These are phyloP conservation scores for Cyrtorhinus lividipennis DNA, from an alignment of 1,140 invertebrate species.

Conservation along the genomic window DNA sequence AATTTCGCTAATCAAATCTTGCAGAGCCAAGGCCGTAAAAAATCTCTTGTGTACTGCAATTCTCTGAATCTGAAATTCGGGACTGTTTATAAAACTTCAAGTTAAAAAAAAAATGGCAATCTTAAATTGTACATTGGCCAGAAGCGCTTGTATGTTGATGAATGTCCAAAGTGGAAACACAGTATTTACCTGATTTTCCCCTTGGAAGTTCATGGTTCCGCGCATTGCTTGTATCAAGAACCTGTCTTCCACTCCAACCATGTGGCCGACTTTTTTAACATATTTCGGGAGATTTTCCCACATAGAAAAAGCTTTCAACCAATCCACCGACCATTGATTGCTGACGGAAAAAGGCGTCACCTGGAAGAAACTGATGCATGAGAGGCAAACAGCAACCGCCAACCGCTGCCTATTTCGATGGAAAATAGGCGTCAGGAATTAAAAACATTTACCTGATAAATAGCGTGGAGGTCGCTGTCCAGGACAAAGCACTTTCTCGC, in stretches of 20 bases:
- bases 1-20: conserved; percentile 86
- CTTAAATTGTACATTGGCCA: conserved; percentile 14
- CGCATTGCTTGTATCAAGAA: conserved; percentile 68
- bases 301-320: conserved; percentile 69
- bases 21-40: conserved; percentile 78
- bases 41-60: conserved; percentile 47
- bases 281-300: conserved; percentile 69
- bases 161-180: too few species aligned
- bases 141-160: background rate
- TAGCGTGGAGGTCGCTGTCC: conserved; percentile 86
- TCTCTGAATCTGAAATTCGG: conserved; percentile 23
- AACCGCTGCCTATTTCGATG: background rate
- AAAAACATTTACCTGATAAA: conserved; percentile 60
- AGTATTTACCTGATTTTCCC: conserved; percentile 33
- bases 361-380: conserved; percentile 25
- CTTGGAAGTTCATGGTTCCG: conserved; percentile 42
- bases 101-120: background rate
- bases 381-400: background rate
- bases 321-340: conserved; percentile 69
- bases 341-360: conserved; percentile 68
- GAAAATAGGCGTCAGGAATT: background rate
- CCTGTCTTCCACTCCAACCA: conserved; percentile 84
- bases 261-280: conserved; percentile 69
- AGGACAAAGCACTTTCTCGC: conserved; percentile 80
- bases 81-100: background rate